phyloP scores from a whole-genome alignment of 2,888 invertebrate species.

The Drosophila seclusa region DNA sequence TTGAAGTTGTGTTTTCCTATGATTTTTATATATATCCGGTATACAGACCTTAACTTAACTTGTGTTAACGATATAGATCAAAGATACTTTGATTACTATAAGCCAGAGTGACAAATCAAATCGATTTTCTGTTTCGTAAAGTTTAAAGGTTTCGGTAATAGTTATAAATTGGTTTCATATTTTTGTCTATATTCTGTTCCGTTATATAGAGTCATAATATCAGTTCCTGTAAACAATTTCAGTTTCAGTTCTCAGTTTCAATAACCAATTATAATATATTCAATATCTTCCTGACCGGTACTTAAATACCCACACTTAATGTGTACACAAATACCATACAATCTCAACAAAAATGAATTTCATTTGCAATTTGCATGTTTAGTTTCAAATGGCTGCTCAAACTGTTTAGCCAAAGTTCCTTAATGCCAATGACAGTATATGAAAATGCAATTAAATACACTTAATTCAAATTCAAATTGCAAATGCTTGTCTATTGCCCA shows the following conservation, averaged over 20 bases:
- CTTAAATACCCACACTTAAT: not conserved
- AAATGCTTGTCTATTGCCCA: constrained; percentile 8
- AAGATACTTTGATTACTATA: not conserved
- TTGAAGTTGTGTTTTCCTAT: too few relatives aligned
- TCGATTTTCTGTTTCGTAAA: not conserved
- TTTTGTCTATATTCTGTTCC: not conserved
- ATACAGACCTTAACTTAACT: not conserved
- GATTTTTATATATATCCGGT: not conserved
- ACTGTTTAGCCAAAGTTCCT: not conserved
- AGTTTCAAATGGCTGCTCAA: constrained; percentile 4
- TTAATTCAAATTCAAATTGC: constrained; percentile 33
- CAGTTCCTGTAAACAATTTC: not conserved
- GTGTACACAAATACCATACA: not conserved
- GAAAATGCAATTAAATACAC: constrained; percentile 7
- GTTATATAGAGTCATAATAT: not conserved
- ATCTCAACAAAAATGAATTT: not conserved
- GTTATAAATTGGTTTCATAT: not conserved
- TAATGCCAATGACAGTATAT: not conserved
- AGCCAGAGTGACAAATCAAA: not conserved
- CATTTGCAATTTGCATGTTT: not conserved
- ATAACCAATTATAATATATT: too few relatives aligned
- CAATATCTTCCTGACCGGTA: too few relatives aligned
- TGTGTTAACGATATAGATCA: too few relatives aligned
- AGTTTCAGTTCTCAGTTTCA: not conserved
- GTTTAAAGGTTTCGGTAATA: not conserved